Percentiles rank a stretch among this genome's conserved stretches.
phyloP scores from a whole-genome alignment of 2,888 invertebrate genomes.

The Lasioglossum calceatum region DNA sequence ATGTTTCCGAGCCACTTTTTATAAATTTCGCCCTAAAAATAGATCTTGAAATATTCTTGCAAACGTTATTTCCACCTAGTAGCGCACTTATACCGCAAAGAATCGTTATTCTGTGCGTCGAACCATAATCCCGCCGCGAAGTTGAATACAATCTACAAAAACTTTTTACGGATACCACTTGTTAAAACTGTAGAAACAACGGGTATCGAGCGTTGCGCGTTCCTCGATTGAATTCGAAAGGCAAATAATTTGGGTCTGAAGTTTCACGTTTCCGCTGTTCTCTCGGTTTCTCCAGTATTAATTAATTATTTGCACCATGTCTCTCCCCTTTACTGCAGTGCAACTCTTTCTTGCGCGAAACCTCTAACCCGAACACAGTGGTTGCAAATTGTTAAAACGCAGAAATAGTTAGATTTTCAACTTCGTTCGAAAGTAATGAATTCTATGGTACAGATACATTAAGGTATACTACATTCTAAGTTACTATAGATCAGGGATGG shows the following conservation, averaged over 20 bases:
- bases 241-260: background rate
- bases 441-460: background rate
- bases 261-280: background rate
- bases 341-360: background rate
- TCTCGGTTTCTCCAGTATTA: background rate
- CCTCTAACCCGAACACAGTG: background rate
- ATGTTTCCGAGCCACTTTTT: background rate
- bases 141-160: background rate
- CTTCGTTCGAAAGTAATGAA: background rate
- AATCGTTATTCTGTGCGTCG: background rate
- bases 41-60: background rate
- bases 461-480: background rate
- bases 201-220: background rate
- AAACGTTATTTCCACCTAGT: background rate
- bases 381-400: background rate
- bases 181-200: background rate
- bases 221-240: slow-evolving; percentile 1
- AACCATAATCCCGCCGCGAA: background rate
- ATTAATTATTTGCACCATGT: background rate
- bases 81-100: background rate
- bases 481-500: background rate
- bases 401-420: background rate
- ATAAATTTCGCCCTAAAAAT: background rate
- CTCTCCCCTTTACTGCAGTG: background rate
- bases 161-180: background rate